Conservation (phyloP, 2,888 invertebrate species). For the Apoda limacodes region DNA sequence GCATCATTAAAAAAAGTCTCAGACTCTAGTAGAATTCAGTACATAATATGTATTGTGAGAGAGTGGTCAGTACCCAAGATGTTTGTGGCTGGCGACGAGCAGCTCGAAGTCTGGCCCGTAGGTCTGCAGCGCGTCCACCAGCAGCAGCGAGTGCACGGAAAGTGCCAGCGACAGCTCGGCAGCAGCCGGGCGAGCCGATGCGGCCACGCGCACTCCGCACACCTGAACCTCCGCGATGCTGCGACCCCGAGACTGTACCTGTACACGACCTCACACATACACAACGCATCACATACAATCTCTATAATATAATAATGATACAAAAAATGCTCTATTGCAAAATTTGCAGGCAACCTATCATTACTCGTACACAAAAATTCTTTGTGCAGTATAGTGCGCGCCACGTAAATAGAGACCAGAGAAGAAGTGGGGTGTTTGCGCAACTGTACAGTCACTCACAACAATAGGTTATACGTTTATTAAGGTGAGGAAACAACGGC, state of each 20-base stretch:
- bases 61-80: slow-evolving; percentile 77
- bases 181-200: slow-evolving; percentile 80
- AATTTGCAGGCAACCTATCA: background rate
- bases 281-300: no score
- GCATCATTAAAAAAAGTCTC: no score
- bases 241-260: slow-evolving; percentile 86
- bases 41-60: no score
- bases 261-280: no score
- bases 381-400: no score
- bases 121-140: slow-evolving; percentile 95
- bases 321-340: background rate
- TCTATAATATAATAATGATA: background rate
- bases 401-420: no score
- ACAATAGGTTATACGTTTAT: no score
- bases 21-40: no score
- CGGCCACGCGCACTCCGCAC: slow-evolving; percentile 83
- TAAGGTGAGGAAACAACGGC: no score
- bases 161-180: slow-evolving; percentile 82
- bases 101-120: slow-evolving; percentile 96
- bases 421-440: no score
- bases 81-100: slow-evolving; percentile 93
- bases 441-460: no score
- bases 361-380: background rate
- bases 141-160: slow-evolving; percentile 90
- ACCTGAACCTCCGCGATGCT: slow-evolving; percentile 95